phyloP scores from a whole-genome alignment of 2,888 invertebrate species.

The Morpho deidamia region DNA sequence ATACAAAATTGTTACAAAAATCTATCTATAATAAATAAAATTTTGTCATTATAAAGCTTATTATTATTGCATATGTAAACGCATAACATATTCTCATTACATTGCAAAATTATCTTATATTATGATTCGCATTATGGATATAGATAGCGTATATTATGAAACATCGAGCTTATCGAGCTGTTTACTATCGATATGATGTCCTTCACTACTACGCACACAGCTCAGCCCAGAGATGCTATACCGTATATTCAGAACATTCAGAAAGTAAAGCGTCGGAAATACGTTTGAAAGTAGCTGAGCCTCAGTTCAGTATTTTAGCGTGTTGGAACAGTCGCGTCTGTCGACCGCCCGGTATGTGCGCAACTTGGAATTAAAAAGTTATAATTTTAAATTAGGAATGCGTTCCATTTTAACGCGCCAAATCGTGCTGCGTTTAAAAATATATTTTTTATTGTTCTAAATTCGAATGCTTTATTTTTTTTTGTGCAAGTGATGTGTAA shows the following conservation, averaged over 20 bases:
- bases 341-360: conserved; percentile 53
- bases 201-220: conserved; percentile 24
- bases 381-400: conserved; percentile 15
- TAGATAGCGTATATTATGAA: conserved; percentile 1
- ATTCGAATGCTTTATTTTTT: conserved; percentile 7
- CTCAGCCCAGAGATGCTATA: conserved; percentile 26
- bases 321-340: conserved; percentile 43
- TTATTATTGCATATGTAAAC: neutral
- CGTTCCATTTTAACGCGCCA: conserved; percentile 22
- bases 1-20: too few relatives aligned
- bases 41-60: neutral
- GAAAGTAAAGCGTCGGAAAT: conserved; percentile 53
- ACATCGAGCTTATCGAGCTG: conserved; percentile 6
- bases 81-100: neutral
- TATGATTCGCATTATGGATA: neutral
- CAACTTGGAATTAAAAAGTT: conserved; percentile 17
- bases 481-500: conserved; percentile 24
- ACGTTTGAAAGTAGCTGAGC: conserved; percentile 44
- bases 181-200: conserved; percentile 18
- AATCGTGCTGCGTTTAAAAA: neutral
- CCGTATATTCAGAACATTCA: conserved; percentile 31
- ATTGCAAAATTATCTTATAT: neutral
- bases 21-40: too few relatives aligned
- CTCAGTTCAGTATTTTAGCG: conserved; percentile 52
- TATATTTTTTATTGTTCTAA: conserved; percentile 4